A percentile compares a stretch with the other conserved stretches of the same genome.
Evolutionary conservation across 1,140 invertebrate species (phyloP).

Genomic region (Monomorium pharaonis): DNA sequence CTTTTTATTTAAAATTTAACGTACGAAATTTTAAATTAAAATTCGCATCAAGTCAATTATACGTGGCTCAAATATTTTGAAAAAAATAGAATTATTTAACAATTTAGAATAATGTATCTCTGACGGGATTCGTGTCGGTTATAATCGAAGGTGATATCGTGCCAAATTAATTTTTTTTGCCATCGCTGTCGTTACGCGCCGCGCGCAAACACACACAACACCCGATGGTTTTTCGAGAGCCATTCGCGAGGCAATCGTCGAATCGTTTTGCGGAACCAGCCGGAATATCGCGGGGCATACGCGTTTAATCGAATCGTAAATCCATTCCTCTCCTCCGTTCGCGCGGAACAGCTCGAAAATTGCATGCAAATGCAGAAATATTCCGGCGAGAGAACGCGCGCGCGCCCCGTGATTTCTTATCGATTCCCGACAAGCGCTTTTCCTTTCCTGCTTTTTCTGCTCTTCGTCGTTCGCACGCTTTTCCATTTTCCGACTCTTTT

Average conservation of each 20-base stretch:
- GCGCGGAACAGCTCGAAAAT: conserved; percentile 68
- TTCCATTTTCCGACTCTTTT: conserved; percentile 44
- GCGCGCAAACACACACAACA: conserved; percentile 43
- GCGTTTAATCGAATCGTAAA: conserved; percentile 75
- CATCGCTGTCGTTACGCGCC: conserved; percentile 22
- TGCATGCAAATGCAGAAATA: conserved; percentile 75
- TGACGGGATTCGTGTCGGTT: neutral
- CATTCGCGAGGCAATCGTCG: conserved; percentile 59
- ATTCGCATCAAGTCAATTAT: neutral
- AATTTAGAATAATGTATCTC: neutral
- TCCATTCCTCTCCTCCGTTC: conserved; percentile 67
- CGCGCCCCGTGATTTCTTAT: conserved; percentile 69
- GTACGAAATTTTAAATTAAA: neutral
- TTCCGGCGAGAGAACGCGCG: conserved; percentile 48
- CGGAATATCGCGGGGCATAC: conserved; percentile 49
- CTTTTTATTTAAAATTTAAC: neutral
- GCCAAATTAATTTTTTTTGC: conserved; percentile 69
- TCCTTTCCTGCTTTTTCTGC: neutral
- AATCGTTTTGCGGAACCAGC: conserved; percentile 61
- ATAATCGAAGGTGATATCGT: conserved; percentile 61
- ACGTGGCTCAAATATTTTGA: neutral
- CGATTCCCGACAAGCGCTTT: conserved; percentile 56
- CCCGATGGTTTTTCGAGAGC: conserved; percentile 49
- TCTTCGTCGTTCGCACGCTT: conserved; percentile 41
- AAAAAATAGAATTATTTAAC: conserved; percentile 22